Evolutionary conservation across 2,888 invertebrate species (phyloP).

Genomic region (Leptura quadrifasciata): DNA sequence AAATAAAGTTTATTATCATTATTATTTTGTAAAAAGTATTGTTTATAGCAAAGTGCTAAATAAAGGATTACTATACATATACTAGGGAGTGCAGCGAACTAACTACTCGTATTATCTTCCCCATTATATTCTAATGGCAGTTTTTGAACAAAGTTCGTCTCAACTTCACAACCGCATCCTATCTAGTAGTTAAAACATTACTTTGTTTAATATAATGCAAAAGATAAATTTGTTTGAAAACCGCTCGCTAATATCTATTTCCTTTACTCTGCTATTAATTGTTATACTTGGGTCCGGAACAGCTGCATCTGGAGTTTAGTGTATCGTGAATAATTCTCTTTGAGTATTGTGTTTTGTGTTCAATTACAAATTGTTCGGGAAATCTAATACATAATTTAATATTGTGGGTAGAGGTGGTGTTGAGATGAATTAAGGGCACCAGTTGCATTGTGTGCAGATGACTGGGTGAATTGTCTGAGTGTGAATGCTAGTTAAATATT

Average conservation of each 20-base stretch:
- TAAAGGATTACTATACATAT: no score
- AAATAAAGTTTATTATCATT: no score
- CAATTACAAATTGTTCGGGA: not conserved
- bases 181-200: not conserved
- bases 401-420: not conserved
- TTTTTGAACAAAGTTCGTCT: conserved; percentile 7
- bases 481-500: no score
- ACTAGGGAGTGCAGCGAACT: no score
- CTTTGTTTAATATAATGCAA: not conserved
- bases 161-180: not conserved
- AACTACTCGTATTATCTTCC: not conserved
- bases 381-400: not conserved
- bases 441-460: conserved; percentile 4
- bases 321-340: not conserved
- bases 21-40: no score
- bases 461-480: no score
- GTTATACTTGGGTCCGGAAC: not conserved
- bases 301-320: not conserved
- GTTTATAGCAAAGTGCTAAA: no score
- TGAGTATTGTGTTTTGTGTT: not conserved
- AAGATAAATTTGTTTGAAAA: not conserved
- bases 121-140: not conserved
- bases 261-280: not conserved
- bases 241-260: not conserved
- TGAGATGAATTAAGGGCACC: not conserved